Evolutionary conservation across 2,113 vertebrate genomes (phyloP).

Genomic region (Gambusia holbrooki): DNA sequence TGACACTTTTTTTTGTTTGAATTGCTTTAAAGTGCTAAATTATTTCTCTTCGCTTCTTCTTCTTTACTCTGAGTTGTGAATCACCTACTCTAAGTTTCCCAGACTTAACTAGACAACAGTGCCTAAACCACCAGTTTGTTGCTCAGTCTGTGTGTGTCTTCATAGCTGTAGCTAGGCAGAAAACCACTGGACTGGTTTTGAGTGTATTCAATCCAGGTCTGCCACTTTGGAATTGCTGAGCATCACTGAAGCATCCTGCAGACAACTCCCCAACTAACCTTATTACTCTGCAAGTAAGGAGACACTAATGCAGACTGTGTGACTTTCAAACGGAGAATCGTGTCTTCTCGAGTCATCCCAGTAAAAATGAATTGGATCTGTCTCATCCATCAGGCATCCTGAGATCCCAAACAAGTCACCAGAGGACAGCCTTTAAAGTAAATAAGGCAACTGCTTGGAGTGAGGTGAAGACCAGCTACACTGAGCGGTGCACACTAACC

Average conservation of each 20-base stretch:
- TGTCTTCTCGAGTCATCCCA: conserved; percentile 31
- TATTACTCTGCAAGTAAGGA: conserved; percentile 60
- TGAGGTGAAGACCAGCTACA: conserved; percentile 60
- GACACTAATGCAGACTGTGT: conserved; percentile 57
- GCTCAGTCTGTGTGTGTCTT: neutral
- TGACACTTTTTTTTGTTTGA: neutral
- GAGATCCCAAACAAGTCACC: conserved; percentile 60
- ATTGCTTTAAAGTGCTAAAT: neutral
- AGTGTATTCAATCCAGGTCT: conserved; percentile 14
- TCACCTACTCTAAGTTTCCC: neutral
- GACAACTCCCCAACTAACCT: conserved; percentile 48
- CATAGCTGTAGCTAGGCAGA: neutral
- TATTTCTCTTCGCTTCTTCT: neutral
- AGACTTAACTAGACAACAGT: neutral
- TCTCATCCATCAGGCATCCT: conserved; percentile 41
- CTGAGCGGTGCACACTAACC: conserved; percentile 65
- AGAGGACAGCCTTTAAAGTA: conserved; percentile 69
- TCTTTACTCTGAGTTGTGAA: too few species aligned
- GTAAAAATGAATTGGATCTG: conserved; percentile 56
- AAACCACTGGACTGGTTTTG: neutral
- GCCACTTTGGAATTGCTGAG: conserved; percentile 31
- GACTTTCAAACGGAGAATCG: conserved; percentile 52
- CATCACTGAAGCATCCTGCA: conserved; percentile 39
- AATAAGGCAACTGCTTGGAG: conserved; percentile 68
- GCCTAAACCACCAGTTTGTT: neutral